Evolutionary conservation across 2,113 vertebrate genomes (phyloP), one percentile per base, ranked within the genome.

Genomic region (Anolis sagrei): DNA sequence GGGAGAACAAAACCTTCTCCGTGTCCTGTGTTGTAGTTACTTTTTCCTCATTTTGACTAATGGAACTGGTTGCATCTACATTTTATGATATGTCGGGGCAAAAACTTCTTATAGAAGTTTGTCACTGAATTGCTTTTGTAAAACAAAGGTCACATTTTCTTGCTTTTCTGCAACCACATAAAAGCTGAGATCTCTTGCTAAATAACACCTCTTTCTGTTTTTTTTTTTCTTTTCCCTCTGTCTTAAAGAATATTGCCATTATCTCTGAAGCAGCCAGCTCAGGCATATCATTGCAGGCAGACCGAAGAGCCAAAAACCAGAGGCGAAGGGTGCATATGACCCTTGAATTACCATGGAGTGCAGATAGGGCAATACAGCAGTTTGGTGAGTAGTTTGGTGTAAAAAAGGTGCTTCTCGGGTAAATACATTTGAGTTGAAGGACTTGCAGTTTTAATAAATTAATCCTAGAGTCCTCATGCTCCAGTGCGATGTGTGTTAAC

Each of bases 251-350:
- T 94, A 99, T 99, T 39, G 97, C 99, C 90, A 99, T 99, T 81
- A 99, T 99, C 95, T 99, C 99, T 0, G 99, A 99, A 94, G 98
- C 98, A 44, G 98, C 99, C 93, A 99, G 98, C 95, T 99, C 99
- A 0, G 99, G 99, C 6, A 99, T 99, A 77, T 99, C 99, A 0
- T 91, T 99, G 92, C 99, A 99, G 95, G 99, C 99, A 8, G 99
- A 99, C 85, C 97, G 99, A 0, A 96, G 98, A 79, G 99, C 98
- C 80, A 98, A 98, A 95, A 99, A 99, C 92, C 98, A 99, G 95
- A 95, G 98, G 32, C 92, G 99, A 79, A 96, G 99, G 88, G 98
- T 99, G 25, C 99, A 99, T 92, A 99, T 99, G 98, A 99, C 99
- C 1, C 91, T 99, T 83, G 98, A 99, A 93, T 92, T 99, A 90